phyloP scores from a whole-genome alignment of 2,888 invertebrate genomes.

The Dugesia japonica region DNA sequence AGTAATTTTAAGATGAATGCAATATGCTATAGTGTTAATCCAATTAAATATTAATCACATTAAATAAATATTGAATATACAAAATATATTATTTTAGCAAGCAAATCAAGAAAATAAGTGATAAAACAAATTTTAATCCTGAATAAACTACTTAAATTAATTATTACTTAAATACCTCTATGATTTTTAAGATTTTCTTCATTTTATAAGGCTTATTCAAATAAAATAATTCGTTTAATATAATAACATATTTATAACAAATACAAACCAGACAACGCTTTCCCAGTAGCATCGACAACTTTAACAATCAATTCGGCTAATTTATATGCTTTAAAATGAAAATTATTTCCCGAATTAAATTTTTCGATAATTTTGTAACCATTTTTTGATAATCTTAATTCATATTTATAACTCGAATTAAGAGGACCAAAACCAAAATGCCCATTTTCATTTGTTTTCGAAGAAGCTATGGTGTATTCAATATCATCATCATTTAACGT shows the following conservation, averaged over 20 bases:
- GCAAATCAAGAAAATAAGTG: too few species aligned
- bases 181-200: too few species aligned
- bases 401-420: not conserved
- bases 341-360: not conserved
- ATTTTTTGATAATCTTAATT: not conserved
- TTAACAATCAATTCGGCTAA: conserved; percentile 15
- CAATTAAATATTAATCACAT: too few species aligned
- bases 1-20: too few species aligned
- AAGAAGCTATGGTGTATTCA: not conserved
- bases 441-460: not conserved
- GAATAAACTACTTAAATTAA: too few species aligned
- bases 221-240: not conserved
- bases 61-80: too few species aligned
- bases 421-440: not conserved
- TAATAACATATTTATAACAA: not conserved
- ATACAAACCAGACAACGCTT: not conserved
- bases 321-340: not conserved
- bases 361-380: not conserved
- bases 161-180: too few species aligned
- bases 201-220: too few species aligned
- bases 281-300: not conserved
- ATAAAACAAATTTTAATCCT: too few species aligned
- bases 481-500: not conserved
- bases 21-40: too few species aligned
- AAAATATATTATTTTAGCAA: too few species aligned